A percentile compares a stretch with the other conserved stretches of the same genome.
Evolutionary conservation across 2,797 vertebrate genomes (phyloP).

Genomic region (Hephaestus fuliginosus): DNA sequence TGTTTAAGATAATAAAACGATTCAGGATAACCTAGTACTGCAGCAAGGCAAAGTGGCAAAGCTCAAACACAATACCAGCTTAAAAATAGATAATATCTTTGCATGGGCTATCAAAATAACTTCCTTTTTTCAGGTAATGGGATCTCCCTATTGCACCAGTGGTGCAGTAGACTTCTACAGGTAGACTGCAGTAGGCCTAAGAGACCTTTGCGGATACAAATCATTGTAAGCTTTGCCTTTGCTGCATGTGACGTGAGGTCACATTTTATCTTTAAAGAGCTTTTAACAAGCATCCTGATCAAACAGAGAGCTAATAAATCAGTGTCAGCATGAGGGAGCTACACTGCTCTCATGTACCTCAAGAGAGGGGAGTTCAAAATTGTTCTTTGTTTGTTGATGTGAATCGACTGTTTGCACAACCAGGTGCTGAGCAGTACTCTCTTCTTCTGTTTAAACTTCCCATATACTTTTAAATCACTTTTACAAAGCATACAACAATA

Average conservation of each 20-base stretch:
- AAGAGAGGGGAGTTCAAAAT: neutral
- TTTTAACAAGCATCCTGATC: slow-evolving; percentile 42
- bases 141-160: slow-evolving; percentile 26
- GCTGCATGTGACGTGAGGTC: slow-evolving; percentile 25
- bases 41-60: neutral
- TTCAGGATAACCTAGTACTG: neutral
- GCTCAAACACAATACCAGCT: neutral
- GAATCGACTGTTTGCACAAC: slow-evolving; percentile 13
- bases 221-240: slow-evolving; percentile 24
- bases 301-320: slow-evolving; percentile 44
- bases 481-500: neutral
- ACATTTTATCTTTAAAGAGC: slow-evolving; percentile 27
- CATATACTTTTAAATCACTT: slow-evolving; percentile 8
- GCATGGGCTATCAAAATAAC: neutral
- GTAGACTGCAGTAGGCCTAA: slow-evolving; percentile 16
- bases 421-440: neutral
- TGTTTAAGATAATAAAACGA: neutral
- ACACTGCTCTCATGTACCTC: neutral
- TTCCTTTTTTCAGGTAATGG: slow-evolving; percentile 6
- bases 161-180: slow-evolving; percentile 1
- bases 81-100: neutral
- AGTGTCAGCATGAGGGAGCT: neutral
- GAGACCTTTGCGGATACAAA: slow-evolving; percentile 22
- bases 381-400: slow-evolving; percentile 12
- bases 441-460: slow-evolving; percentile 5